phyloP scores from a whole-genome alignment of 1,140 invertebrate species.

The Psix sp. region DNA sequence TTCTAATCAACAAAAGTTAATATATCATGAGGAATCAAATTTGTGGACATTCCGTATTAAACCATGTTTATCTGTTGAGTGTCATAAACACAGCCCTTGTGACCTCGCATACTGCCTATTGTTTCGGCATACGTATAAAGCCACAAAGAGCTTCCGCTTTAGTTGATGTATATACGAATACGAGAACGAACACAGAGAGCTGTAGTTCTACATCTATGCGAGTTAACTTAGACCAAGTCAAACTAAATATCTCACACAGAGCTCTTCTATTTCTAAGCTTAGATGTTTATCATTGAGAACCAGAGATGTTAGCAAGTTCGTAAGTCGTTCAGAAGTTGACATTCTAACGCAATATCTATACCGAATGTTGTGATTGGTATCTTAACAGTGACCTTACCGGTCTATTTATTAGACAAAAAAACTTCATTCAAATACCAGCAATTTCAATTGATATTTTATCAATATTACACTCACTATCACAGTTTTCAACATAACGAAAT shows the following conservation, averaged over 20 bases:
- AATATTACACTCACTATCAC: too few relatives aligned
- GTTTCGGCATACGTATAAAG: slow-evolving; percentile 68
- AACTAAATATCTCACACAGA: slow-evolving; percentile 37
- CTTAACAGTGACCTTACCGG: too few relatives aligned
- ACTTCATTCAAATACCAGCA: too few relatives aligned
- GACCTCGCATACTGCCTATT: slow-evolving; percentile 62
- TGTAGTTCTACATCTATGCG: slow-evolving; percentile 26
- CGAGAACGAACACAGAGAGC: slow-evolving; percentile 41
- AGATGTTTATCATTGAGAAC: slow-evolving; percentile 70
- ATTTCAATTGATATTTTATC: too few relatives aligned
- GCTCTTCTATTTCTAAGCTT: slow-evolving; percentile 45
- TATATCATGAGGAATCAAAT: slow-evolving; percentile 66
- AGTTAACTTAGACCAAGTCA: slow-evolving; percentile 63
- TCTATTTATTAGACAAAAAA: too few relatives aligned
- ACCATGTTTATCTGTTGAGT: slow-evolving; percentile 71
- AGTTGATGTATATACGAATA: slow-evolving; percentile 43
- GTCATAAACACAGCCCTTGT: slow-evolving; percentile 74
- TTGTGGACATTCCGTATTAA: slow-evolving; percentile 45
- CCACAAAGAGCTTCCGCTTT: slow-evolving; percentile 68
- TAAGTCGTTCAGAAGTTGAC: slow-evolving; percentile 21
- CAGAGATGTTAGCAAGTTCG: slow-evolving; percentile 33
- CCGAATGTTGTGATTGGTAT: too few relatives aligned
- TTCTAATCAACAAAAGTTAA: slow-evolving; percentile 53
- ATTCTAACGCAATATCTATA: slow-evolving; percentile 11
- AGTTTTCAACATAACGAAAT: too few relatives aligned